Base-by-base conservation (phyloP, 1,140 invertebrate species). In the Drusus annulatus region DNA sequence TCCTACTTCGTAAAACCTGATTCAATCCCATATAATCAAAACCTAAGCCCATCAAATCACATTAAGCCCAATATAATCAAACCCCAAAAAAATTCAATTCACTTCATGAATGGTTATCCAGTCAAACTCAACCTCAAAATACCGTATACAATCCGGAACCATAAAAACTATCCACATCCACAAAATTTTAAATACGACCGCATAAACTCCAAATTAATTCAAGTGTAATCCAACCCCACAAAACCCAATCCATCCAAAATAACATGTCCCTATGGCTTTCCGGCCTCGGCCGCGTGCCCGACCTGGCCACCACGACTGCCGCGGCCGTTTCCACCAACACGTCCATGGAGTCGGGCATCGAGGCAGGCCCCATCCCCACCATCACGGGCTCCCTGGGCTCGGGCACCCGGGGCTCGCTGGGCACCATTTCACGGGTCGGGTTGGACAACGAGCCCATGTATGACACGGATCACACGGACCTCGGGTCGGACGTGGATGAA, bases 401-500 rank as follows among this genome's bases (percentile, higher is more conserved):
- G 0, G 90, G 87, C 79, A 85, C 90, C 3, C 83, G 89, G 45
- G 89, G 91, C 62, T 93, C 92, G 36, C 87, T 93, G 81, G 92
- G 90, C 51, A 92, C 92, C 3, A 86, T 93, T 65, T 92, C 91
- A 21, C 88, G 91, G n/a, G 90, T 88, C 1, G 90, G 89, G 5
- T 78, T 86, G 63, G 85, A 88, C 68, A 88, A 89, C 28, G 92
- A 93, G 85, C 93, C 93, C 80, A 89, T 92, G 73, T 94, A 95
- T 85, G 92, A 94, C 84, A 94, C 94, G 62, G 94, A 95, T 86
- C 93, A 94, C 84, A 95, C 94, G 7, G 94, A 94, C 87, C 90
- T 95, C 6, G 93, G 91, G 36, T 94, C 93, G 54, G 94, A 95
- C 83, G 90, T 94, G 62, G 94, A 96, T 86, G 94, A 95, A 85